Evolutionary conservation across 1,140 invertebrate genomes (phyloP).

Genomic region (Nasonia vitripennis): DNA sequence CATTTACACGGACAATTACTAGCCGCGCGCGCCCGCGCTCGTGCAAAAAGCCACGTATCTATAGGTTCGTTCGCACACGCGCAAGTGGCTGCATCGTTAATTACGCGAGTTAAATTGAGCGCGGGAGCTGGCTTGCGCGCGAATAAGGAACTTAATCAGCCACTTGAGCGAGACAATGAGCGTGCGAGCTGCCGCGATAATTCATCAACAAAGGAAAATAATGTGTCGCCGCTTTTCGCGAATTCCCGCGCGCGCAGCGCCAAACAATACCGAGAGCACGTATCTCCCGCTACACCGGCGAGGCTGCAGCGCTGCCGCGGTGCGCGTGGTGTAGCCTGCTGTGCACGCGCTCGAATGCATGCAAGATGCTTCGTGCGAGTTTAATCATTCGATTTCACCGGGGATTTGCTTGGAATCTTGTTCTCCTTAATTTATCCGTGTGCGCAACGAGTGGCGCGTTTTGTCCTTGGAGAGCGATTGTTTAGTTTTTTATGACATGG

Average conservation of each 20-base stretch:
- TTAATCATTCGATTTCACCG: too few species aligned
- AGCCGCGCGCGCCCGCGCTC: neutral
- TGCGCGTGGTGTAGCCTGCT: neutral
- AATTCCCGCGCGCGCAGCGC: slow-evolving; percentile 17
- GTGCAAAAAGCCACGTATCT: neutral
- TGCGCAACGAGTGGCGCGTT: too few species aligned
- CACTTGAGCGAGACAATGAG: slow-evolving; percentile 19
- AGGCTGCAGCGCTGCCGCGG: too few species aligned
- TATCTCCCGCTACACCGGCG: neutral
- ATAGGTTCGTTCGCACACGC: neutral
- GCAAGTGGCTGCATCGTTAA: slow-evolving; percentile 5
- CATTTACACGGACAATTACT: slow-evolving; percentile 28
- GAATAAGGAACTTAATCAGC: slow-evolving; percentile 25
- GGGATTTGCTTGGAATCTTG: too few species aligned
- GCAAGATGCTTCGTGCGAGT: too few species aligned
- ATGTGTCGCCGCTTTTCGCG: slow-evolving; percentile 36
- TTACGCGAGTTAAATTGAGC: slow-evolving; percentile 28
- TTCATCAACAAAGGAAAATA: slow-evolving; percentile 47
- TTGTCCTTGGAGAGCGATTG: too few species aligned
- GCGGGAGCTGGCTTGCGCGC: neutral
- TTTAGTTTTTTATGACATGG: too few species aligned
- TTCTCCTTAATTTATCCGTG: too few species aligned
- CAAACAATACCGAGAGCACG: slow-evolving; percentile 23
- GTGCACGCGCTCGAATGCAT: neutral
- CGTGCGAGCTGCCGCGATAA: slow-evolving; percentile 18